Conservation (phyloP, 2,797 vertebrate genomes). For the Tadarida brasiliensis region DNA sequence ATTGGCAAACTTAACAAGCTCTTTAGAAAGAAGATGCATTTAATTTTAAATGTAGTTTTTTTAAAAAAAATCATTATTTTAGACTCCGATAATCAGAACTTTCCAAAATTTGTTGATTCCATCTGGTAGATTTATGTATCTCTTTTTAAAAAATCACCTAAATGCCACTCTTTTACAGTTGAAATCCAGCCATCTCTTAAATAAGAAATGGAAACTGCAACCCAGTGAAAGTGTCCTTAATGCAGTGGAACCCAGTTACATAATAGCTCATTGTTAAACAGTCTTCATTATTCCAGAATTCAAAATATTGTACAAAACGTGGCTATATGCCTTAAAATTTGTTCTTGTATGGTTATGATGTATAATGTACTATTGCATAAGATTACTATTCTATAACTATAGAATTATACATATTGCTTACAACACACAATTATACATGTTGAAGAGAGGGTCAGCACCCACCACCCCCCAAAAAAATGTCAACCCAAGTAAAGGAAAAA, state of each 20-base stretch:
- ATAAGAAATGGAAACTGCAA: constrained; percentile 23
- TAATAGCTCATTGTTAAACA: neutral
- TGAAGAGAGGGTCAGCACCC: neutral
- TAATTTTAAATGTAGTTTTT: constrained; percentile 61
- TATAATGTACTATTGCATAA: neutral
- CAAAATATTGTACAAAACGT: neutral
- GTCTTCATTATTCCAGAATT: neutral
- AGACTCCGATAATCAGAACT: neutral
- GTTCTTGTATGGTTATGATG: neutral
- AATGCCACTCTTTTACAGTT: constrained; percentile 2
- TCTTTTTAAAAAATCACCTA: neutral
- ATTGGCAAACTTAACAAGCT: neutral
- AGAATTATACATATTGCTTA: neutral
- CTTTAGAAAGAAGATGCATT: constrained; percentile 44
- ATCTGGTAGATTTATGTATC: neutral
- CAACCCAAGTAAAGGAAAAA: neutral
- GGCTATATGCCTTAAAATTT: neutral
- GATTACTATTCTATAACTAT: neutral
- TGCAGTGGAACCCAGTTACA: neutral
- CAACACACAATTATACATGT: neutral
- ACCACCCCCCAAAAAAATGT: neutral
- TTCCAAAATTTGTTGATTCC: constrained; percentile 53
- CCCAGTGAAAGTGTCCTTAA: neutral
- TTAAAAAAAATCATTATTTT: constrained; percentile 33
- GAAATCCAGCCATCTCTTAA: constrained; percentile 9